Evolutionary conservation across 1,140 invertebrate species (phyloP).

Genomic region (Himalopsyche phryganea): DNA sequence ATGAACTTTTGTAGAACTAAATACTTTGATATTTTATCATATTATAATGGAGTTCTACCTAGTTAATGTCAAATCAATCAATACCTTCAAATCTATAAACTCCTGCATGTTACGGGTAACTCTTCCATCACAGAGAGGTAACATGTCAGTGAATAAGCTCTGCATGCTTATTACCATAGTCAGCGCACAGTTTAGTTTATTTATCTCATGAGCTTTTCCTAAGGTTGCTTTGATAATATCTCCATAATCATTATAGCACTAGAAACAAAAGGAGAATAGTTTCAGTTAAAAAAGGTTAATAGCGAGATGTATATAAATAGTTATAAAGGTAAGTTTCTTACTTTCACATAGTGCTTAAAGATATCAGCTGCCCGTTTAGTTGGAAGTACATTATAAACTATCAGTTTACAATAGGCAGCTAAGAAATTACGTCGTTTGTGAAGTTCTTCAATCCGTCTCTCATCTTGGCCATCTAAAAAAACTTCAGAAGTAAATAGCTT

Average conservation of each 20-base stretch:
- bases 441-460: conserved; percentile 91
- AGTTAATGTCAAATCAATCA: too few species aligned
- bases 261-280: conserved; percentile 39
- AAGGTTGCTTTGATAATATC: conserved; percentile 98
- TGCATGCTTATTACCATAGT: conserved; percentile 92
- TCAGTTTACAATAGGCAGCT: conserved; percentile 94
- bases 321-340: conserved; percentile 45
- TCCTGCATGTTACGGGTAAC: conserved; percentile 56
- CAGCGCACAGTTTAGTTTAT: conserved; percentile 93
- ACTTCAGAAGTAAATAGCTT: neutral
- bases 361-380: conserved; percentile 90
- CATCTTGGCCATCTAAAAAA: conserved; percentile 74
- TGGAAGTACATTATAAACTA: conserved; percentile 95
- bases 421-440: conserved; percentile 95
- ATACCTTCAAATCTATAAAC: conserved; percentile 82
- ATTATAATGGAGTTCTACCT: too few species aligned
- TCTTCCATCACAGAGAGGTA: conserved; percentile 41
- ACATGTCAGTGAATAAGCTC: conserved; percentile 74
- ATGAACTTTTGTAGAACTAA: too few species aligned
- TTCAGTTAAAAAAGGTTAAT: too few species aligned
- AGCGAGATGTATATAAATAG: neutral
- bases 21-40: too few species aligned
- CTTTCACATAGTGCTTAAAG: conserved; percentile 96
- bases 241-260: conserved; percentile 99
- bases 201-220: conserved; percentile 94